A percentile compares a stretch with the other conserved stretches of the same genome.
phyloP scores from a whole-genome alignment of 2,797 vertebrate genomes.

The Luscinia luscinia region DNA sequence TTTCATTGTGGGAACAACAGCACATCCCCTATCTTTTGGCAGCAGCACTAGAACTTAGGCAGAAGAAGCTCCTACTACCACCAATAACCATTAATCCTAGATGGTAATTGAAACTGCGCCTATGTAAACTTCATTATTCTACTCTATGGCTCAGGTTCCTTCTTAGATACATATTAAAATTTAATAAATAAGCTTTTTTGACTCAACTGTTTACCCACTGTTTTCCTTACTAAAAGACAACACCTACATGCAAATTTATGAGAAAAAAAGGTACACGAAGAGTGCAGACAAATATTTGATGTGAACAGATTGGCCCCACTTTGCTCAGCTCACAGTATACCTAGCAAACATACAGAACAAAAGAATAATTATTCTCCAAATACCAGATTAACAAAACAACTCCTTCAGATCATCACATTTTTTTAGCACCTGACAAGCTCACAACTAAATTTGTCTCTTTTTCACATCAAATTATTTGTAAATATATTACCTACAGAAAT shows the following conservation, averaged over 20 bases:
- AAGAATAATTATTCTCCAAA: conserved; percentile 19
- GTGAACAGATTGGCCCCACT: conserved; percentile 7
- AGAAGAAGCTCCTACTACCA: neutral
- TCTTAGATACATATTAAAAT: conserved; percentile 20
- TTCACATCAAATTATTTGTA: neutral
- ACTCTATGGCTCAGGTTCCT: neutral
- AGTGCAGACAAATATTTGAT: conserved; percentile 51
- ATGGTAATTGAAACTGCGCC: conserved; percentile 8
- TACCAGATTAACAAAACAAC: conserved; percentile 9
- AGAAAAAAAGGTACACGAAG: conserved; percentile 9
- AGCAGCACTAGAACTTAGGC: neutral
- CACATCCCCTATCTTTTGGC: neutral
- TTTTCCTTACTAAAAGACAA: conserved; percentile 44
- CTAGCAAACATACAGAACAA: conserved; percentile 3
- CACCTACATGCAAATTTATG: neutral
- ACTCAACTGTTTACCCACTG: conserved; percentile 22
- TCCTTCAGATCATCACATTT: neutral
- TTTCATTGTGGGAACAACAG: neutral
- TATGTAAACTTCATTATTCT: conserved; percentile 15
- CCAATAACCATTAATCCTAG: neutral
- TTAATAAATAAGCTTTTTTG: conserved; percentile 27
- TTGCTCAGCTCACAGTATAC: conserved; percentile 37
- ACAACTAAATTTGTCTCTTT: neutral
- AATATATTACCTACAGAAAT: neutral
- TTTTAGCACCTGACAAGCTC: neutral